Evolutionary conservation across 2,113 vertebrate species (phyloP), one percentile per base, ranked within the genome.

Genomic region (Cercocebus atys): DNA sequence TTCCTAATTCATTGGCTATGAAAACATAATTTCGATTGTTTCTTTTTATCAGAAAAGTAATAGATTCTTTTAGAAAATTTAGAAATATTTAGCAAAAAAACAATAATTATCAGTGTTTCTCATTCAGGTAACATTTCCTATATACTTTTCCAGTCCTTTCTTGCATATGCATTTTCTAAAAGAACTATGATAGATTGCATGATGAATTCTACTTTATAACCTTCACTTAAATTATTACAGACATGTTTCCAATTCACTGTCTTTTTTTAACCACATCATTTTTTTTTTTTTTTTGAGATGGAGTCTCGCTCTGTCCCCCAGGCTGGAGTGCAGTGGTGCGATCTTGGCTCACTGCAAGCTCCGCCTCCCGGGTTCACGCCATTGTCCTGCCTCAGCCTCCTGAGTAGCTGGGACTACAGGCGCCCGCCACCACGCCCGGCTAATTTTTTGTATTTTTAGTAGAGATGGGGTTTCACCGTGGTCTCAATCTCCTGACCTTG

Each of bases 61-160:
- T 61, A 57, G 20, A 43, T 92, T 94, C 45, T 59, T 61, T 95
- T 93, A 93, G 89, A 88, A 90, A 66, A 91, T 73, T 95, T 73
- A 80, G 45, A 84, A 83, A 72, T 16, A 82, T 64, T 64, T 64
- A 96, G 35, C 45, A 87, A 86, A 81, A 94, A 95, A 68, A 22
- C 45, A 93, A 45, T 78, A 91, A 40, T 92, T 64, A 68, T 73
- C 68, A 18, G 38, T 40, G 11, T 23, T 84, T 85, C 22, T 87
- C 18, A 52, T 14, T 95, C 32, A 68, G 45, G 72, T 55, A 70
- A 72, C 32, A 64, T n/a, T 90, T 88, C 64, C 76, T 91, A 6
- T 38, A 27, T 38, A 52, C 76, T 20, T 91, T 91, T 50, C 38
- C 18, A 52, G 52, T 45, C 18, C 64, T 97, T 83, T 57, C 23